Conservation (phyloP, 1,140 invertebrate species). For the Drosophila nigrodunni region DNA sequence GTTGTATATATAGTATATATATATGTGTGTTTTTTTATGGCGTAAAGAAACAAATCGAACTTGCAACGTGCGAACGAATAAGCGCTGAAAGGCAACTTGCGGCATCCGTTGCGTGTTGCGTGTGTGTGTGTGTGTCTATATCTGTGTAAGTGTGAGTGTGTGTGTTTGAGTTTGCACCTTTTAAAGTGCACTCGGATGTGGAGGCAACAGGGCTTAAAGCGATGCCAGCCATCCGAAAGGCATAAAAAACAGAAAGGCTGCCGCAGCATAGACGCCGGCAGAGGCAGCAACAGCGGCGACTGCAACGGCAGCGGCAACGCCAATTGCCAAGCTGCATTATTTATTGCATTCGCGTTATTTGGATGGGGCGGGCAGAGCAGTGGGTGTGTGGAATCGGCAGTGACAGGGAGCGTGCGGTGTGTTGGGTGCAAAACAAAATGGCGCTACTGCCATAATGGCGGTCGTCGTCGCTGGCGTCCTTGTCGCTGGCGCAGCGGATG, state of each 20-base stretch:
- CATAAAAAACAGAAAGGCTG: conserved; percentile 43
- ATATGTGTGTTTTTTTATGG: background rate
- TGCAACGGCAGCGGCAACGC: conserved; percentile 31
- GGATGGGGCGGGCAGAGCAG: background rate
- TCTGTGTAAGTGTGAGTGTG: too few relatives aligned
- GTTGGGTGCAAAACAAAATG: conserved; percentile 60
- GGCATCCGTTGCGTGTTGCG: conserved; percentile 12
- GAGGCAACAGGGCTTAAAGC: conserved; percentile 34
- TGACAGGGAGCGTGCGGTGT: background rate
- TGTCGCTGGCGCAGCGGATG: conserved; percentile 73
- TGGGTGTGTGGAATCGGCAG: background rate
- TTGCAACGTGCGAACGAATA: background rate
- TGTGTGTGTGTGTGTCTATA: too few relatives aligned
- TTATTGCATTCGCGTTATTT: conserved; percentile 72
- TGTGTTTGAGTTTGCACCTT: conserved; percentile 8
- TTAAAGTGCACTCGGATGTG: conserved; percentile 34
- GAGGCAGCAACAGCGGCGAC: background rate
- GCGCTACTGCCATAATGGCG: conserved; percentile 70
- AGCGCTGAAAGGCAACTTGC: conserved; percentile 34
- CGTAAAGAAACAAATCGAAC: conserved; percentile 3
- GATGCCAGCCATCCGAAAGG: conserved; percentile 43
- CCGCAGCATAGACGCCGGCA: background rate
- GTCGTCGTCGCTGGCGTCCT: conserved; percentile 41
- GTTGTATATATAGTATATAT: too few relatives aligned
- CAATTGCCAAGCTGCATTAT: conserved; percentile 78